Conservation (phyloP, 2,113 vertebrate species). For the Isichthys henryi region DNA sequence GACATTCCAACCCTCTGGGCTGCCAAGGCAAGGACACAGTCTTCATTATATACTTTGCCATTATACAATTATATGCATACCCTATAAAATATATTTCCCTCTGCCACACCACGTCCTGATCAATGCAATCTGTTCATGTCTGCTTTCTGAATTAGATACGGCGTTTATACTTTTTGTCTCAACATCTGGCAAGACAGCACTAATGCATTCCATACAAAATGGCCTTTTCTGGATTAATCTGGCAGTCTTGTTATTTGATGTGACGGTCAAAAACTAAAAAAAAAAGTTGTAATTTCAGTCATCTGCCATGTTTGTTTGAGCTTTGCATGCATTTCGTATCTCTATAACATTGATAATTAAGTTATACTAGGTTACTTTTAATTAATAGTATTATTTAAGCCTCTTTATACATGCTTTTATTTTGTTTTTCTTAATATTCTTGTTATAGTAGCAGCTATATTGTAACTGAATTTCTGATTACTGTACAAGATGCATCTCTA, state of each 20-base stretch:
- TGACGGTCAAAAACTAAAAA: background rate
- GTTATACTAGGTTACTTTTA: background rate
- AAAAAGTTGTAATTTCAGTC: background rate
- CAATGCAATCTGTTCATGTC: slow-evolving; percentile 10
- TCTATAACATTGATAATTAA: background rate
- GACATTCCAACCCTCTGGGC: background rate
- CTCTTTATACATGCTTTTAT: background rate
- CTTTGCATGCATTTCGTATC: background rate
- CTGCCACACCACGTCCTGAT: background rate
- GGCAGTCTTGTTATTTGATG: background rate
- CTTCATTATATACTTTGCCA: slow-evolving; percentile 1
- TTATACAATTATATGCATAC: slow-evolving; percentile 3
- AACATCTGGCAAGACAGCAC: background rate
- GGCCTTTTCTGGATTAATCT: background rate
- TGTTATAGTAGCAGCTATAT: background rate
- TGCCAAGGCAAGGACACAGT: background rate
- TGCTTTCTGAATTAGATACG: slow-evolving; percentile 9
- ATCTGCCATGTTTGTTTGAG: background rate
- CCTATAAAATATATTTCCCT: slow-evolving; percentile 1
- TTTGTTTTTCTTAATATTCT: background rate
- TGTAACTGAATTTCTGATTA: background rate
- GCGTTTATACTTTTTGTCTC: background rate
- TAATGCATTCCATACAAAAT: background rate
- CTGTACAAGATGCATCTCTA: background rate
- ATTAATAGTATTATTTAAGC: background rate